Evolutionary conservation across 1,140 invertebrate genomes (phyloP).

Genomic region (Gonioctena quinquepunctata): DNA sequence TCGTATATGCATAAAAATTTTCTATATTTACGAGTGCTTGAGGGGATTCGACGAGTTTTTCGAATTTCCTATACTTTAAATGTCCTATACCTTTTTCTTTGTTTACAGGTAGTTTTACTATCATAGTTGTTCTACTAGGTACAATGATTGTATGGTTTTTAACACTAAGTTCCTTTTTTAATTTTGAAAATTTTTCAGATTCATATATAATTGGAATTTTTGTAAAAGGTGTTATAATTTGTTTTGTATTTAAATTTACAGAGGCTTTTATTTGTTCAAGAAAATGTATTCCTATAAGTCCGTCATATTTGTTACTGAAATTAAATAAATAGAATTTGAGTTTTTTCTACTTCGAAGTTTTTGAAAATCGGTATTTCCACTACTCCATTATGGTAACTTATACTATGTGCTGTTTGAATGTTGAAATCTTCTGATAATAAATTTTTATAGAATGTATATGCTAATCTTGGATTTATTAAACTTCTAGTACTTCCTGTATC

Average conservation of each 20-base stretch:
- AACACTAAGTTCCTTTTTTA: neutral
- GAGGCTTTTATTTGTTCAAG: conserved; percentile 7
- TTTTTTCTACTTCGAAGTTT: conserved; percentile 7
- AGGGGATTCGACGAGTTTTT: conserved; percentile 13
- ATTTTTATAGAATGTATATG: conserved; percentile 18
- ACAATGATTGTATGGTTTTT: neutral
- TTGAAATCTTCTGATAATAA: conserved; percentile 20
- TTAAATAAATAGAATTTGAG: conserved; percentile 17
- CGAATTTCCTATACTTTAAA: conserved; percentile 7
- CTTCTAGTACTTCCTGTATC: conserved; percentile 21
- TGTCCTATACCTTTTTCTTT: conserved; percentile 9
- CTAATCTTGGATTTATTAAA: conserved; percentile 18
- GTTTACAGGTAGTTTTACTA: conserved; percentile 26
- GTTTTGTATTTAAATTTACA: neutral
- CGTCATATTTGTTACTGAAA: conserved; percentile 12
- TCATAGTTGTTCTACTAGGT: conserved; percentile 2
- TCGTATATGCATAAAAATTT: conserved; percentile 4
- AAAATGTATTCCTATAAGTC: conserved; percentile 13
- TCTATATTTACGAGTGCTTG: conserved; percentile 14
- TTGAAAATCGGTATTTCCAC: conserved; percentile 11
- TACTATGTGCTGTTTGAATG: conserved; percentile 23
- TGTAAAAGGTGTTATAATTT: neutral
- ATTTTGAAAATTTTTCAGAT: conserved; percentile 7
- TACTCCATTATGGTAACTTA: conserved; percentile 13
- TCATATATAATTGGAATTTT: conserved; percentile 1